Conservation (phyloP, 2,113 vertebrate genomes). For the Oryzias curvinotus region DNA sequence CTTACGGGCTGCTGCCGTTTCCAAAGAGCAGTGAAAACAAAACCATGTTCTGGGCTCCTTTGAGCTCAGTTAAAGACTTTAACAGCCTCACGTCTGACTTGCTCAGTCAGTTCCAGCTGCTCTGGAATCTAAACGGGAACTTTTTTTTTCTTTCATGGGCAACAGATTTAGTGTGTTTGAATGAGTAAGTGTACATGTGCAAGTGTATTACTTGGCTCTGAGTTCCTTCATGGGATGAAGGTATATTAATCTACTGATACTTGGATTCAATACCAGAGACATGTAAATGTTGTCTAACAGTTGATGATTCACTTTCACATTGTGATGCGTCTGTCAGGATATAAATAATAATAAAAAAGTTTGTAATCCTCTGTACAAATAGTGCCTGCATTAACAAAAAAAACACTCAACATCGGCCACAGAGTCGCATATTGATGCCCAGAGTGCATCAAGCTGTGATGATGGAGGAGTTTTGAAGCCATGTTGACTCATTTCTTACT, state of each 20-base stretch:
- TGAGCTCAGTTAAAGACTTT: constrained; percentile 52
- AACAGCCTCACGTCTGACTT: constrained; percentile 43
- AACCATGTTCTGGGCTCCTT: constrained; percentile 57
- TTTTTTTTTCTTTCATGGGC: constrained; percentile 19
- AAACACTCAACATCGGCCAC: no score
- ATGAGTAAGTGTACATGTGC: constrained; percentile 5
- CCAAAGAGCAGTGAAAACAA: constrained; percentile 34
- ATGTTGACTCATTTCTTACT: no score
- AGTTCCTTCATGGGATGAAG: neutral
- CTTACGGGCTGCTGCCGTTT: constrained; percentile 52
- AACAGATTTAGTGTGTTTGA: constrained; percentile 22
- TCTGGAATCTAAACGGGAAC: constrained; percentile 33
- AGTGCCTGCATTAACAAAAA: no score
- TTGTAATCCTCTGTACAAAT: neutral
- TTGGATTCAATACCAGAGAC: no score
- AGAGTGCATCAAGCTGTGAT: no score
- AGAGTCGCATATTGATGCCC: no score
- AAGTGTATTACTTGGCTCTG: constrained; percentile 26
- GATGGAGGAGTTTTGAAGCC: no score
- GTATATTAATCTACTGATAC: no score
- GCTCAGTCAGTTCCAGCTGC: constrained; percentile 28
- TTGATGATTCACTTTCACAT: no score
- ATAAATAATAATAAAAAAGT: neutral
- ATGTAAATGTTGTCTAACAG: no score
- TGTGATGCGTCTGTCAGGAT: neutral